phyloP scores from a whole-genome alignment of 1,140 invertebrate genomes.

The Cyphomyrmex costatus region DNA sequence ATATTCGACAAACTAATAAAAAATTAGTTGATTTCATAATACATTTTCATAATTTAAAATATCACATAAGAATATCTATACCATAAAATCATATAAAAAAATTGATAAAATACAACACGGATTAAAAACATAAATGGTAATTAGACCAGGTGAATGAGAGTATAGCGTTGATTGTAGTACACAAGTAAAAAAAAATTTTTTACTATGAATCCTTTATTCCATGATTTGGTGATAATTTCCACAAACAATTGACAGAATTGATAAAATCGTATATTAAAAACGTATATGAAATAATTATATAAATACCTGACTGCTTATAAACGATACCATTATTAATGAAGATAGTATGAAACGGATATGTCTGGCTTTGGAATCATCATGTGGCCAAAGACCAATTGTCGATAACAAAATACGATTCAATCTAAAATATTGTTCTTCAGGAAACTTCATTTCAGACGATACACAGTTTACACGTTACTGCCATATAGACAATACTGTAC shows the following conservation, averaged over 20 bases:
- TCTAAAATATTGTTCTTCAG: not conserved
- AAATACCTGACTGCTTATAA: constrained; percentile 26
- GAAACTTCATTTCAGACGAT: constrained; percentile 10
- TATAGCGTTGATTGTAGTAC: no score
- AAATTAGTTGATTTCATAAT: not conserved
- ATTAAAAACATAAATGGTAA: no score
- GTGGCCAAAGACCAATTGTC: constrained; percentile 36
- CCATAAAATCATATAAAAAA: no score
- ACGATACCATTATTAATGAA: not conserved
- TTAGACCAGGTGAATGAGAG: no score
- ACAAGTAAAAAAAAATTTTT: no score
- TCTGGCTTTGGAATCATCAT: not conserved
- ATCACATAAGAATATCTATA: no score
- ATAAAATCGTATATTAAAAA: not conserved
- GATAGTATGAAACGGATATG: not conserved
- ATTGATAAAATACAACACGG: no score
- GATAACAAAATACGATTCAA: constrained; percentile 12
- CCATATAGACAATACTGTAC: no score
- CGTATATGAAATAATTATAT: not conserved
- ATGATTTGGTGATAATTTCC: no score
- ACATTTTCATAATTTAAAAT: no score
- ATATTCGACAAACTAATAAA: not conserved
- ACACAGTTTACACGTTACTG: not conserved
- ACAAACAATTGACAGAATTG: no score
- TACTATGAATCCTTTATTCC: no score